Evolutionary conservation across 2,797 vertebrate genomes (phyloP).

Genomic region (Esox masquinongy): DNA sequence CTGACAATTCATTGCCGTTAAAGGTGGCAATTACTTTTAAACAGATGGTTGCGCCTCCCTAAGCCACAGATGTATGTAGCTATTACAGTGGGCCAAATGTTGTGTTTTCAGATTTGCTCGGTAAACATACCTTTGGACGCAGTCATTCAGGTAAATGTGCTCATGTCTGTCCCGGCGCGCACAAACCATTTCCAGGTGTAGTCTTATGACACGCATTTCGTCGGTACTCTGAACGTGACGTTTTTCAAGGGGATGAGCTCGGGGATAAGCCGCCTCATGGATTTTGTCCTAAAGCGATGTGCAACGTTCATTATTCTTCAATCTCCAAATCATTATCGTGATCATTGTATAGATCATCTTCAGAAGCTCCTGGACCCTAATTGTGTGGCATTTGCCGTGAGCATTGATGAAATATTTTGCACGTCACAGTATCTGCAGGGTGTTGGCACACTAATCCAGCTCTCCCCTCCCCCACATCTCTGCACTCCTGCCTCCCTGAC

Average conservation of each 20-base stretch:
- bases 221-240: not conserved
- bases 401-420: not conserved
- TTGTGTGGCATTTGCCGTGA: not conserved
- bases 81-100: not conserved
- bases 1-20: too few species aligned
- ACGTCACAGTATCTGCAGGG: not conserved
- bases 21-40: too few species aligned
- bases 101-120: not conserved
- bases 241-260: not conserved
- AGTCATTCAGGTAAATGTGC: not conserved
- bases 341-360: not conserved
- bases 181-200: not conserved
- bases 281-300: not conserved
- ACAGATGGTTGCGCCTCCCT: too few species aligned
- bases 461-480: constrained; percentile 7
- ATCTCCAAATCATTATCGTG: not conserved
- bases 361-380: not conserved
- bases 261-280: not conserved
- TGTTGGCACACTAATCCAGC: not conserved
- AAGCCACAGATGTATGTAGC: not conserved
- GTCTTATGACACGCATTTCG: not conserved
- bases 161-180: not conserved
- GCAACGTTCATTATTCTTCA: not conserved
- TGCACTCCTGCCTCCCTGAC: constrained; percentile 28
- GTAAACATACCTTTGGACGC: not conserved